Conservation (phyloP, 2,888 invertebrate species). For the Tetrapedia diversipes region DNA sequence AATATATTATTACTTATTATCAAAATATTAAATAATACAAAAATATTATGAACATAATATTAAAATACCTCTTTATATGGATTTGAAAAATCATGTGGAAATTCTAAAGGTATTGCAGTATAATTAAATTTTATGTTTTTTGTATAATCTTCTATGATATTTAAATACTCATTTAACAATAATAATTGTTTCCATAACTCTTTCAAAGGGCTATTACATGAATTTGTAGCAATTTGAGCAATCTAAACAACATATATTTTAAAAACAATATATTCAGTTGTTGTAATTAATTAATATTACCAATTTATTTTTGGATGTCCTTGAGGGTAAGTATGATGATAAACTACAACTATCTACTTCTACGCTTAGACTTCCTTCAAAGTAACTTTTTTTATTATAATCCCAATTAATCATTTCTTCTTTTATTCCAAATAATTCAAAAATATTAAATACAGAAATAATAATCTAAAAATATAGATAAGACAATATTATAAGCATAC, state of each 20-base stretch:
- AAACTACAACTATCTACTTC: conserved; percentile 64
- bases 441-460: conserved; percentile 56
- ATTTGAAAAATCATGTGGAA: conserved; percentile 65
- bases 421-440: conserved; percentile 69
- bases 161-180: conserved; percentile 68
- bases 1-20: conserved; percentile 19
- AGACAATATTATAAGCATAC: conserved; percentile 3
- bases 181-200: conserved; percentile 70
- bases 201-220: conserved; percentile 60
- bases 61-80: conserved; percentile 60
- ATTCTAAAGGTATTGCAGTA: conserved; percentile 55
- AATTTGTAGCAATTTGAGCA: conserved; percentile 66
- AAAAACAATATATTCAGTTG: neutral
- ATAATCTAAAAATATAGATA: conserved; percentile 51
- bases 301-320: conserved; percentile 62
- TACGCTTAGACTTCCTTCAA: conserved; percentile 68
- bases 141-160: conserved; percentile 64
- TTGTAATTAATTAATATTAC: conserved; percentile 48
- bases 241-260: conserved; percentile 51
- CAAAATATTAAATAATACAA: neutral
- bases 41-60: neutral
- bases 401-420: conserved; percentile 62
- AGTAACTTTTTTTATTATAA: conserved; percentile 54
- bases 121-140: conserved; percentile 49
- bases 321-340: conserved; percentile 61